These are phyloP conservation scores for Diachasmimorpha longicaudata DNA, from an alignment of 1,140 invertebrate genomes.

Conservation along the genomic window DNA sequence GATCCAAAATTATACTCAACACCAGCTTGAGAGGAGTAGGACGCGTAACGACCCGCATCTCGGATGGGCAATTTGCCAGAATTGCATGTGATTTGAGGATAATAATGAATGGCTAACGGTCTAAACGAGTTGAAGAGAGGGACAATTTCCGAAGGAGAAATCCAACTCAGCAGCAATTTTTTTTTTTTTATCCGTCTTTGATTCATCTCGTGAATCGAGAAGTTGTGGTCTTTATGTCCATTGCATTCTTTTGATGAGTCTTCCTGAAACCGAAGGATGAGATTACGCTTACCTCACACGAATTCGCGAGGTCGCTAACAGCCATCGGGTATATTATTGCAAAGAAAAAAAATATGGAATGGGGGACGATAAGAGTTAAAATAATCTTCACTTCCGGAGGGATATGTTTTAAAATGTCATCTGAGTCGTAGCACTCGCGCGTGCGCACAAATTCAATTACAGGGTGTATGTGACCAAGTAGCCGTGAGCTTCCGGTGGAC, in stretches of 20 bases:
- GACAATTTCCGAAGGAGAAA: background rate
- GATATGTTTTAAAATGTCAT: slow-evolving; percentile 45
- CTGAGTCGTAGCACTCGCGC: slow-evolving; percentile 32
- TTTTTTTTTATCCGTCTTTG: background rate
- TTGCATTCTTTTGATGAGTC: background rate
- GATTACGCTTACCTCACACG: slow-evolving; percentile 22
- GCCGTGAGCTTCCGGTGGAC: slow-evolving; percentile 15
- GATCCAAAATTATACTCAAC: background rate
- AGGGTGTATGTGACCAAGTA: background rate
- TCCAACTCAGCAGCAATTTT: background rate
- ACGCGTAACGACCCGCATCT: slow-evolving; percentile 20
- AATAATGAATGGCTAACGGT: slow-evolving; percentile 20
- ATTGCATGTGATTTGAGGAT: slow-evolving; percentile 25
- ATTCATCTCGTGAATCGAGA: slow-evolving; percentile 5
- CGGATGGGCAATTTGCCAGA: slow-evolving; percentile 12
- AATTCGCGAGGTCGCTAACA: slow-evolving; percentile 2
- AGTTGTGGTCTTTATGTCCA: background rate
- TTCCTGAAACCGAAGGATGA: background rate
- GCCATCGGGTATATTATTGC: slow-evolving; percentile 19
- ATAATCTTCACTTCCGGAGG: slow-evolving; percentile 45
- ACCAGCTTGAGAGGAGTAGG: background rate
- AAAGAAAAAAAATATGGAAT: background rate
- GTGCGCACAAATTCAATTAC: slow-evolving; percentile 15
- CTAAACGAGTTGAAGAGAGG: background rate
- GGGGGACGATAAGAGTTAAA: slow-evolving; percentile 41